phyloP scores from a whole-genome alignment of 1,140 invertebrate genomes.

The Goniozus legneri region DNA sequence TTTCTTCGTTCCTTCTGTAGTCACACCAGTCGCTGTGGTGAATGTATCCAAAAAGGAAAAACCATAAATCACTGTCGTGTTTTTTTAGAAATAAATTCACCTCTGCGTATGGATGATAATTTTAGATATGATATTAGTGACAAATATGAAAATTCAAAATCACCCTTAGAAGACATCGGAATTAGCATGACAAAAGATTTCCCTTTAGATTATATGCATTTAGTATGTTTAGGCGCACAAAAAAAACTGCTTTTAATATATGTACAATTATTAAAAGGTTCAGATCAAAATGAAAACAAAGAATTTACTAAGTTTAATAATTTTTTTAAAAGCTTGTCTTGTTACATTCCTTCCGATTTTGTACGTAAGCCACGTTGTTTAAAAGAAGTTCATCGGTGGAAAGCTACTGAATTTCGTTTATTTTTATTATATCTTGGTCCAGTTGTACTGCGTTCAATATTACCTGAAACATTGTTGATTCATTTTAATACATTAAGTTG shows the following conservation, averaged over 20 bases:
- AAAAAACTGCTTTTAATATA: constrained; percentile 16
- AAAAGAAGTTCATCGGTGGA: constrained; percentile 7
- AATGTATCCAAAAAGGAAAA: constrained; percentile 15
- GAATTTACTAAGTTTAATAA: background rate
- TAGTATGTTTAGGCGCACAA: constrained; percentile 20
- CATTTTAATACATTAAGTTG: constrained; percentile 18
- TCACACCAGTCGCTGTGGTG: constrained; percentile 3
- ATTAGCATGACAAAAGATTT: constrained; percentile 20
- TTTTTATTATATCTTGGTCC: constrained; percentile 16
- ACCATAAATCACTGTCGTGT: constrained; percentile 9
- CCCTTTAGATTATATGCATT: constrained; percentile 22
- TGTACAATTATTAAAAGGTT: background rate
- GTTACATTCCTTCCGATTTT: constrained; percentile 12
- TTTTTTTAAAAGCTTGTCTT: background rate
- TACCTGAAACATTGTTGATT: constrained; percentile 3
- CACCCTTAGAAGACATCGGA: constrained; percentile 8
- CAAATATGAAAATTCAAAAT: constrained; percentile 10
- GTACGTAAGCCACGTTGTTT: constrained; percentile 8
- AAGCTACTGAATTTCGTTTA: constrained; percentile 18
- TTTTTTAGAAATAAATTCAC: constrained; percentile 4
- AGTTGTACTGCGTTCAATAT: constrained; percentile 8
- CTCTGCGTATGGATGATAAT: constrained; percentile 8
- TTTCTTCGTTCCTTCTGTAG: background rate
- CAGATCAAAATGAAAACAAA: background rate
- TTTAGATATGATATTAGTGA: constrained; percentile 3